These are phyloP conservation scores for Rynchops niger DNA, from an alignment of 2,113 vertebrate genomes.

Conservation along the genomic window DNA sequence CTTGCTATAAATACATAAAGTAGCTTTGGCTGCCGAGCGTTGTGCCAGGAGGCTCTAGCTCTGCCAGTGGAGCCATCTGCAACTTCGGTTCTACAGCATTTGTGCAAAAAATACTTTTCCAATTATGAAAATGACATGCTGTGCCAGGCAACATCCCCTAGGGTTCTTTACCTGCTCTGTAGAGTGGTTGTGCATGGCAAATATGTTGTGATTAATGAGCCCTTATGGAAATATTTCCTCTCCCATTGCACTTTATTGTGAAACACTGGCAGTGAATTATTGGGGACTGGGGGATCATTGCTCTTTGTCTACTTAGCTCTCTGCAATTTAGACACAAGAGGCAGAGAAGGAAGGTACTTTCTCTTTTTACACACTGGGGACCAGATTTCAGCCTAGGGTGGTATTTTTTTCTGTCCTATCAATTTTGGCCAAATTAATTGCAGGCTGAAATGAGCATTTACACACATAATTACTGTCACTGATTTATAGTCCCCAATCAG, in stretches of 20 bases:
- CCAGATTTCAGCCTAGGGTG: conserved; percentile 4
- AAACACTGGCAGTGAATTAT: conserved; percentile 58
- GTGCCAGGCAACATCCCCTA: conserved; percentile 14
- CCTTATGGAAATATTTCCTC: conserved; percentile 57
- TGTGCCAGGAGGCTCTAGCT: conserved; percentile 27
- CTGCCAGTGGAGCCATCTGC: conserved; percentile 54
- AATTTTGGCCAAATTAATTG: conserved; percentile 48
- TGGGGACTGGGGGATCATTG: conserved; percentile 41
- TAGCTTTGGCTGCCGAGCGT: background rate
- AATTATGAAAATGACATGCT: conserved; percentile 9
- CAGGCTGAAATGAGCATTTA: conserved; percentile 40
- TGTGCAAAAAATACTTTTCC: conserved; percentile 30
- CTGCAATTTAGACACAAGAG: conserved; percentile 1
- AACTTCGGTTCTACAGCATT: conserved; percentile 18
- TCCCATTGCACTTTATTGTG: conserved; percentile 56
- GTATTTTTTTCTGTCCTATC: conserved; percentile 2
- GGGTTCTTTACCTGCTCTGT: conserved; percentile 42
- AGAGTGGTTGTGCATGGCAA: conserved; percentile 47
- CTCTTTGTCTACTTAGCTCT: conserved; percentile 53
- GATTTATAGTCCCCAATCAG: conserved; percentile 42
- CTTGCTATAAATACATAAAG: conserved; percentile 3
- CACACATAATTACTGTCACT: conserved; percentile 42
- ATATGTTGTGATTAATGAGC: conserved; percentile 61
- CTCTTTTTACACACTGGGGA: background rate
- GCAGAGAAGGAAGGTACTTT: conserved; percentile 14